These are phyloP conservation scores for Bungarus multicinctus DNA, from an alignment of 2,113 vertebrate genomes.

Conservation along the genomic window DNA sequence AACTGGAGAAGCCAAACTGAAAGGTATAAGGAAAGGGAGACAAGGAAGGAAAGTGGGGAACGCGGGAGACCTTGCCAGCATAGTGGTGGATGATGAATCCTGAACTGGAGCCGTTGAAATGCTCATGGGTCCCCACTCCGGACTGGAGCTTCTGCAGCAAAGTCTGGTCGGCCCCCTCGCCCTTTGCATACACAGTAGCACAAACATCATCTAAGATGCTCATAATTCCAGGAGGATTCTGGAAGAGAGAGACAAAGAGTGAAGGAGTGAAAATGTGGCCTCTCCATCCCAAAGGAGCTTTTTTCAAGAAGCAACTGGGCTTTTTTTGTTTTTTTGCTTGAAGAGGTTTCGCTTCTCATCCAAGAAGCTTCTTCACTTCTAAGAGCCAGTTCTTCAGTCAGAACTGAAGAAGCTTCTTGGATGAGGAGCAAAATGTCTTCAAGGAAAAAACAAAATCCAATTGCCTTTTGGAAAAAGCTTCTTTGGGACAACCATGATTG, in stretches of 20 bases:
- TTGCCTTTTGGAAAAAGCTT: too few relatives aligned
- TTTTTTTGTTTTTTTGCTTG: too few relatives aligned
- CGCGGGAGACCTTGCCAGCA: slow-evolving; percentile 76
- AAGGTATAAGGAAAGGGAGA: not conserved
- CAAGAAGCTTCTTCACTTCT: too few relatives aligned
- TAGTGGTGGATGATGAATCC: slow-evolving; percentile 97
- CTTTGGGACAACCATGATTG: too few relatives aligned
- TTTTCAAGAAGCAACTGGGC: too few relatives aligned
- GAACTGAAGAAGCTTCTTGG: too few relatives aligned
- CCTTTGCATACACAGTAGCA: slow-evolving; percentile 93
- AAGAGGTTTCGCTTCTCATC: too few relatives aligned
- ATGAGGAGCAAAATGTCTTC: too few relatives aligned
- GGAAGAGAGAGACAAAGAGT: not conserved
- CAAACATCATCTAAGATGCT: slow-evolving; percentile 95
- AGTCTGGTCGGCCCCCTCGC: slow-evolving; percentile 88
- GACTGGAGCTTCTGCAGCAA: slow-evolving; percentile 94
- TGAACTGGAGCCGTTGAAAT: slow-evolving; percentile 94
- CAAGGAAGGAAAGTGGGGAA: not conserved
- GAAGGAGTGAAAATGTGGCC: not conserved
- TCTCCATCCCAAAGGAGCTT: not conserved
- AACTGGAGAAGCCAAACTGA: not conserved
- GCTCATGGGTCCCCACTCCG: slow-evolving; percentile 88
- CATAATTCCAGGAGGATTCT: slow-evolving; percentile 96
- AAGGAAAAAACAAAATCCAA: too few relatives aligned
- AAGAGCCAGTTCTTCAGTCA: too few relatives aligned